Conservation (phyloP, 1,140 invertebrate genomes). For the Drosophila lowei region DNA sequence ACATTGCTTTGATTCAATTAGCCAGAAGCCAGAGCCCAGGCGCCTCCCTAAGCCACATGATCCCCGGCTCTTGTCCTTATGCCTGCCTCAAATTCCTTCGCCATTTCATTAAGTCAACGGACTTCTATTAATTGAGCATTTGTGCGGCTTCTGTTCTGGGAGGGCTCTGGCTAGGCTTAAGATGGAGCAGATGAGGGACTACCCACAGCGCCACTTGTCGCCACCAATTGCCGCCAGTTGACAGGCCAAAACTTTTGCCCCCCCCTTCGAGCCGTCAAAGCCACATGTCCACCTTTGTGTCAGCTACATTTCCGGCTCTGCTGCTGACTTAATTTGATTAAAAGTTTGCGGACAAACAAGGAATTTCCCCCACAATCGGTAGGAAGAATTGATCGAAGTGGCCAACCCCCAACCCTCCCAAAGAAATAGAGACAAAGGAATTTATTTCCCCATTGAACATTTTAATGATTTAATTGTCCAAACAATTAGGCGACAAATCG, state of each 20-base stretch:
- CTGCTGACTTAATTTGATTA: slow-evolving; percentile 79
- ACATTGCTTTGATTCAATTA: slow-evolving; percentile 76
- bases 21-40: slow-evolving; percentile 33
- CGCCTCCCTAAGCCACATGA: slow-evolving; percentile 59
- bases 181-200: slow-evolving; percentile 34
- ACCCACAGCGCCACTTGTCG: slow-evolving; percentile 69
- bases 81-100: slow-evolving; percentile 21
- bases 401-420: slow-evolving; percentile 11
- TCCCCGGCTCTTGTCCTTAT: slow-evolving; percentile 47
- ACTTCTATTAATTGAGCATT: slow-evolving; percentile 81
- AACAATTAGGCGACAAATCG: slow-evolving; percentile 67
- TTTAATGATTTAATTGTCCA: slow-evolving; percentile 75
- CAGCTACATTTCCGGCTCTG: slow-evolving; percentile 66
- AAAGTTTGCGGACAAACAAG: slow-evolving; percentile 66
- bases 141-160: slow-evolving; percentile 48
- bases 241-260: slow-evolving; percentile 61
- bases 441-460: slow-evolving; percentile 44
- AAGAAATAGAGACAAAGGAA: slow-evolving; percentile 33
- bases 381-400: slow-evolving; percentile 51
- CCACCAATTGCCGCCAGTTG: slow-evolving; percentile 60
- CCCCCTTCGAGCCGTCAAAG: background rate
- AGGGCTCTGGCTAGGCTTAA: background rate
- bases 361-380: slow-evolving; percentile 15
- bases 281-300: slow-evolving; percentile 73
- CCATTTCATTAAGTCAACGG: slow-evolving; percentile 66